Conservation (phyloP, 2,888 invertebrate genomes). For the Machimus atricapillus region DNA sequence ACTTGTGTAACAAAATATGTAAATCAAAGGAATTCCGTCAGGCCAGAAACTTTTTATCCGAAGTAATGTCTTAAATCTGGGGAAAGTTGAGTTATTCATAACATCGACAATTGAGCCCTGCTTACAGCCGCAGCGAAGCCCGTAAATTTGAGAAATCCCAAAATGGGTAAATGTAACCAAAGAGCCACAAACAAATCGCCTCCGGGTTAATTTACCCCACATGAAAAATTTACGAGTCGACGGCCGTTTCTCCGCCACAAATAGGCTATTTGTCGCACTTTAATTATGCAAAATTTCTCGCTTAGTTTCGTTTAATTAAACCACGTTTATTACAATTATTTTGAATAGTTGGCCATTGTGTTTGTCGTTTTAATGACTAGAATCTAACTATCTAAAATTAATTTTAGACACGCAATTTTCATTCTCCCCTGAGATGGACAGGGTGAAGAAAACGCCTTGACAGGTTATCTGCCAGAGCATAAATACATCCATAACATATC, state of each 20-base stretch:
- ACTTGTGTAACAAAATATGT: slow-evolving; percentile 6
- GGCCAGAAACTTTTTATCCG: neutral
- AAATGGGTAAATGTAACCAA: slow-evolving; percentile 22
- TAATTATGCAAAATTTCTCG: slow-evolving; percentile 46
- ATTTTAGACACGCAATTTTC: slow-evolving; percentile 45
- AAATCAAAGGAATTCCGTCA: slow-evolving; percentile 15
- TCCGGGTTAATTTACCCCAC: slow-evolving; percentile 30
- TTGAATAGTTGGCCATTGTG: neutral
- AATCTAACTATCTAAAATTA: slow-evolving; percentile 42
- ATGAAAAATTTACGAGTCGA: slow-evolving; percentile 45
- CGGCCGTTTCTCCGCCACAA: neutral
- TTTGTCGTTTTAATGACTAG: slow-evolving; percentile 36
- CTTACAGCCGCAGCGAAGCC: neutral
- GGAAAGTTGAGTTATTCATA: slow-evolving; percentile 24
- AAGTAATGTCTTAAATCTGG: slow-evolving; percentile 14
- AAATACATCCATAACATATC: neutral
- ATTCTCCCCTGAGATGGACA: neutral
- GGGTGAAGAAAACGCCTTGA: neutral
- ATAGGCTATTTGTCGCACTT: slow-evolving; percentile 13
- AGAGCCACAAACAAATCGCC: slow-evolving; percentile 22
- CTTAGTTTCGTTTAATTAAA: slow-evolving; percentile 42
- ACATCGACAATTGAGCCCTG: neutral
- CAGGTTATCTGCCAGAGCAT: neutral
- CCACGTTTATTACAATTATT: slow-evolving; percentile 46
- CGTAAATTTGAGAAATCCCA: slow-evolving; percentile 9